phyloP scores from a whole-genome alignment of 2,797 vertebrate genomes.

The Centropyge bicolor region DNA sequence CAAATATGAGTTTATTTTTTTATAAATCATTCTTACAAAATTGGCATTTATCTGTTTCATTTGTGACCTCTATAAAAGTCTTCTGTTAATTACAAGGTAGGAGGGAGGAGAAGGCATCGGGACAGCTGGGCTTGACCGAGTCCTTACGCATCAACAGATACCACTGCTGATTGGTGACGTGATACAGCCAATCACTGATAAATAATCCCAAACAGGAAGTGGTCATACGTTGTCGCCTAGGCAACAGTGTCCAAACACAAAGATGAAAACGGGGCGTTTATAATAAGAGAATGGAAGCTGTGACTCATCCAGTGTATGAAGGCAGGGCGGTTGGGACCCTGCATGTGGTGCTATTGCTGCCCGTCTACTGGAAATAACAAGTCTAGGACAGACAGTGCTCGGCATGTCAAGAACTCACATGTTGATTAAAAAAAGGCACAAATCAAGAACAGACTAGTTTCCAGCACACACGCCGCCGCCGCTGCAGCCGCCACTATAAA shows the following conservation, averaged over 20 bases:
- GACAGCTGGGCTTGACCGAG: slow-evolving; percentile 74
- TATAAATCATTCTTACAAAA: slow-evolving; percentile 89
- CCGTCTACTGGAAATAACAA: slow-evolving; percentile 47
- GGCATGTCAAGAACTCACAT: slow-evolving; percentile 58
- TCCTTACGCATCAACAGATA: slow-evolving; percentile 61
- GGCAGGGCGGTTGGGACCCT: slow-evolving; percentile 40
- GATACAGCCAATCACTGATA: slow-evolving; percentile 71
- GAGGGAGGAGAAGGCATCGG: slow-evolving; percentile 80
- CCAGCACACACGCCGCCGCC: slow-evolving; percentile 32
- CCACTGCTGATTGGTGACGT: slow-evolving; percentile 37
- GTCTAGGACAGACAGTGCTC: slow-evolving; percentile 53
- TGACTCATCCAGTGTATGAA: slow-evolving; percentile 79
- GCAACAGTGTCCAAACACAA: slow-evolving; percentile 74
- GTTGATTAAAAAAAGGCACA: slow-evolving; percentile 80
- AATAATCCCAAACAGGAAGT: slow-evolving; percentile 81
- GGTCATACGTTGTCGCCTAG: slow-evolving; percentile 76
- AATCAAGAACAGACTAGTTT: slow-evolving; percentile 75
- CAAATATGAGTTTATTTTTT: slow-evolving; percentile 88
- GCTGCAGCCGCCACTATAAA: slow-evolving; percentile 35
- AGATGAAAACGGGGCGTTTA: slow-evolving; percentile 42
- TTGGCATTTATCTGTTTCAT: slow-evolving; percentile 87
- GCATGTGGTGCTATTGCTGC: slow-evolving; percentile 31
- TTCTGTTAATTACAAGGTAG: slow-evolving; percentile 88
- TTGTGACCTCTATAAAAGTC: slow-evolving; percentile 88
- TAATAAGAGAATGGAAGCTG: slow-evolving; percentile 53